Conservation (phyloP, 2,888 invertebrate species). For the Nasonia oneida region DNA sequence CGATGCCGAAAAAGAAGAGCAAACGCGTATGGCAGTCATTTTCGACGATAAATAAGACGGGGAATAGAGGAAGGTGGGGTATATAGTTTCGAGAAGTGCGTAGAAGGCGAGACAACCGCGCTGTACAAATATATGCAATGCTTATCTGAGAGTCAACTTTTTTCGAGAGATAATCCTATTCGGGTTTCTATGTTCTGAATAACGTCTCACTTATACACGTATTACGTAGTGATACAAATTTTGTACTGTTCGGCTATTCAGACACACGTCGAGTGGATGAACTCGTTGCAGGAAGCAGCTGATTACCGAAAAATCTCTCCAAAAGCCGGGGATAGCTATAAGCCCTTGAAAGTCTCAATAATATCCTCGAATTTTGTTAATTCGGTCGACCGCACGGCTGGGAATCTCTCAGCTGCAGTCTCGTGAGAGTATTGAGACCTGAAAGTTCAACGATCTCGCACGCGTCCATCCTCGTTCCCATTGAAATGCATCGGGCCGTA, state of each 20-base stretch:
- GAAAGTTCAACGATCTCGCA: conserved; percentile 48
- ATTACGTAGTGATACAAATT: background rate
- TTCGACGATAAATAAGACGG: conserved; percentile 49
- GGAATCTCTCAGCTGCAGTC: background rate
- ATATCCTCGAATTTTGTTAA: conserved; percentile 1
- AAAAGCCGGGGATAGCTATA: background rate
- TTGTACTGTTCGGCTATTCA: background rate
- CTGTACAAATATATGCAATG: conserved; percentile 10
- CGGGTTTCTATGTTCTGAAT: conserved; percentile 24
- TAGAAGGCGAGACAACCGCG: background rate
- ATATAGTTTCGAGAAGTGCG: conserved; percentile 31
- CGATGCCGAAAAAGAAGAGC: conserved; percentile 40
- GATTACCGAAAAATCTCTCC: background rate
- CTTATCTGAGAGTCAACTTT: conserved; percentile 49
- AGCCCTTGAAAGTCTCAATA: conserved; percentile 26
- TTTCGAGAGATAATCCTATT: conserved; percentile 19
- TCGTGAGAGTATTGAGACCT: conserved; percentile 5
- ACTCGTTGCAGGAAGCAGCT: background rate
- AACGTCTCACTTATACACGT: conserved; percentile 16
- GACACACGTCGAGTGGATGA: background rate
- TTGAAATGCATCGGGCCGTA: conserved; percentile 54
- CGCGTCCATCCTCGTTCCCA: conserved; percentile 44
- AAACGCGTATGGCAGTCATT: conserved; percentile 38
- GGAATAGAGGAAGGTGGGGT: background rate
- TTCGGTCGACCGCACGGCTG: background rate